Evolutionary conservation across 2,113 vertebrate genomes (phyloP).

Genomic region (Podarcis muralis): DNA sequence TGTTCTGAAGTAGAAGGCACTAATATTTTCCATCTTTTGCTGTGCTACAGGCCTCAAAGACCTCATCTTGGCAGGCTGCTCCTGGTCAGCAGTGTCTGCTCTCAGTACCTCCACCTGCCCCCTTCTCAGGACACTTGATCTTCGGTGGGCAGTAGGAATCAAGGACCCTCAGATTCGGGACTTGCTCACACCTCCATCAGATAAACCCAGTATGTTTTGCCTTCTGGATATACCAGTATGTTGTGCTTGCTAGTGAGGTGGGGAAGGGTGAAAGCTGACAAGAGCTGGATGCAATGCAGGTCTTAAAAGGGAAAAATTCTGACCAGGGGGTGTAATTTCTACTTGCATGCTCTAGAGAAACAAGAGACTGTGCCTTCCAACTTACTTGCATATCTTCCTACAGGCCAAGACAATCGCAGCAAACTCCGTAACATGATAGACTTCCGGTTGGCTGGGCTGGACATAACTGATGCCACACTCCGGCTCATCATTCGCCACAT

Average conservation of each 20-base stretch:
- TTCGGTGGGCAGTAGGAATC: slow-evolving; percentile 94
- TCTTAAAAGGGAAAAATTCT: background rate
- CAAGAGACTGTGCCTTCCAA: accelerated
- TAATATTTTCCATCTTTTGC: background rate
- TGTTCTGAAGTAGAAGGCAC: background rate
- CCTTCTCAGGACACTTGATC: slow-evolving; percentile 94
- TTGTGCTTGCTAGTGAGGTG: background rate
- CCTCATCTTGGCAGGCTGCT: slow-evolving; percentile 92
- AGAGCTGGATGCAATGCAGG: background rate
- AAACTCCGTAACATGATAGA: slow-evolving; percentile 93
- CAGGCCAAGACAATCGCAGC: slow-evolving; percentile 96
- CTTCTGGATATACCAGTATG: background rate
- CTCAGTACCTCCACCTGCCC: slow-evolving; percentile 95
- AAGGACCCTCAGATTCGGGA: slow-evolving; percentile 96
- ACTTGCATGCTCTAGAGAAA: background rate
- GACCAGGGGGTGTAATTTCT: background rate
- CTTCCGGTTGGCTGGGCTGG: slow-evolving; percentile 92
- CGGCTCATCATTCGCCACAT: slow-evolving; percentile 96
- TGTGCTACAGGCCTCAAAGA: slow-evolving; percentile 87
- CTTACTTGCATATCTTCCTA: background rate
- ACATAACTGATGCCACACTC: slow-evolving; percentile 93
- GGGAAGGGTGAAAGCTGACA: background rate
- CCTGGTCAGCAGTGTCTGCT: slow-evolving; percentile 93
- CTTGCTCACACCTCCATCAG: slow-evolving; percentile 87
- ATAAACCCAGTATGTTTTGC: slow-evolving; percentile 79